Percentiles rank a stretch among this genome's conserved stretches.
Evolutionary conservation across 2,113 vertebrate species (phyloP).

Genomic region (Pluvialis apricaria): DNA sequence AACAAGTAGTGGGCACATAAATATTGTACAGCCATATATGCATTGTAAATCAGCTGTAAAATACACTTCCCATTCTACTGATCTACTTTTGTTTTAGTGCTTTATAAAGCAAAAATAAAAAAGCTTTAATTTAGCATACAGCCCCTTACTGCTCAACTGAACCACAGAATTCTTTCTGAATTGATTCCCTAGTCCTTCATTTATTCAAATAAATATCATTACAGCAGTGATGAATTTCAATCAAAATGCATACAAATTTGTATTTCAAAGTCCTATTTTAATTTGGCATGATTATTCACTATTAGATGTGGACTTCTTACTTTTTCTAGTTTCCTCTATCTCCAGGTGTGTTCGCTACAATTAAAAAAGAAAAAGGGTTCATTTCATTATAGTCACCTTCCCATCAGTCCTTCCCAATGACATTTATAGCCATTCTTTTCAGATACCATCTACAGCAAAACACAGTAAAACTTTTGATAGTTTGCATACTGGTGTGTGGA

Average conservation of each 20-base stretch:
- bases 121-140: background rate
- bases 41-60: background rate
- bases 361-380: background rate
- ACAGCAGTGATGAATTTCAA: background rate
- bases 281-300: background rate
- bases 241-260: background rate
- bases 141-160: background rate
- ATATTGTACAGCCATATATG: background rate
- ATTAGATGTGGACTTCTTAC: background rate
- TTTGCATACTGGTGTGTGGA: background rate
- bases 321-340: background rate
- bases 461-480: background rate
- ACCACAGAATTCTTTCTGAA: background rate
- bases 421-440: background rate
- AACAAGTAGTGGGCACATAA: background rate
- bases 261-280: constrained; percentile 9
- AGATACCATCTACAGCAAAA: background rate
- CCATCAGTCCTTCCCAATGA: background rate
- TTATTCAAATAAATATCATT: background rate
- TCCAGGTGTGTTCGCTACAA: background rate
- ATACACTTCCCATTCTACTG: background rate
- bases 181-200: background rate
- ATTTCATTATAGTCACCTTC: background rate
- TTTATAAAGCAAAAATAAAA: background rate
- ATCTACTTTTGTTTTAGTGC: background rate